Base-by-base conservation (phyloP, 2,888 invertebrate genomes). In the Caenorhabditis imperialis region DNA sequence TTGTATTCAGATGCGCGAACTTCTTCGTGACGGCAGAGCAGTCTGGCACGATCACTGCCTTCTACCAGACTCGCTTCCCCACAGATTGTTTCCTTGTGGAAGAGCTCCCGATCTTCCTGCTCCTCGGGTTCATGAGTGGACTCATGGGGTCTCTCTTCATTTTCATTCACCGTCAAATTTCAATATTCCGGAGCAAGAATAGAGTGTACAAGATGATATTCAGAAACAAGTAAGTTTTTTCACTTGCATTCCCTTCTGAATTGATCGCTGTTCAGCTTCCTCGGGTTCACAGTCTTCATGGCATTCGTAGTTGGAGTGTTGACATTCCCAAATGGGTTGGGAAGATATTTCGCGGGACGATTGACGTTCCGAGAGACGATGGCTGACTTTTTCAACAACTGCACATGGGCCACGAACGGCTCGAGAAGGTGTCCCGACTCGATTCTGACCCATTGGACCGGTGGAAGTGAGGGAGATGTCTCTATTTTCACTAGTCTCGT, bases 21-120 rank as follows among this genome's bases (percentile, higher is more conserved):
- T 82, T 82, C 44, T 82, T 82, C 53, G 81, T 82, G 27, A 82
- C 81, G 10, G 81, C 78, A 16, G 81, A 72, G 23, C 81, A 82
- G 45, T 77, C 77, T 10, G 81, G 95, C 81, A 96, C 96, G 0
- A 93, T 97, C 35, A 94, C 95, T 53, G 96, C 96, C 0, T 92
- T 97, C 87, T 97, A 81, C 44, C 81, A 81, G 54, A 79, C 81
- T 95, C 96, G 88, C 2, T 82, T 82, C 23, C 82, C 82, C 3
- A 80, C 80, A 7, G 95, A 95, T 89, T 96, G 97, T 1, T 98
- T 96, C 90, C 96, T 97, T 90, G 95, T 96, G 0, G 94, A 95
- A 89, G 98, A 98, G 90, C 91, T 98, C 12, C 92, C 96, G 55
- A 94, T 95, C 0, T 98, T 95, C 89, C 94, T 94, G 0, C 88